Percentiles rank a stretch among this genome's conserved stretches.
These are phyloP conservation scores for Caenorhabditis tropicalis DNA, from an alignment of 1,140 invertebrate species.

Conservation along the genomic window DNA sequence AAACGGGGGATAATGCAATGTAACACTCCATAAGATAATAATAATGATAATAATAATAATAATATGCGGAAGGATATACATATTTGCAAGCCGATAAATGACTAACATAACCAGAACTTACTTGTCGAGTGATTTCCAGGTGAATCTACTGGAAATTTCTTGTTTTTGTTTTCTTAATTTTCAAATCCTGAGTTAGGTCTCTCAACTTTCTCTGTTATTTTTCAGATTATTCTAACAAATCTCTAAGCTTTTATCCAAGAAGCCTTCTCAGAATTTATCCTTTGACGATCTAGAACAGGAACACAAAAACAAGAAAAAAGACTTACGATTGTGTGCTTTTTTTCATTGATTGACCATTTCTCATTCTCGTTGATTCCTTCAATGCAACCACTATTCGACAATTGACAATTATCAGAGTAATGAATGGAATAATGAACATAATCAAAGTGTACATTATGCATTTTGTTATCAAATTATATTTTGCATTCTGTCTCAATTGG, in stretches of 20 bases:
- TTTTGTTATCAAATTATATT: conserved; percentile 66
- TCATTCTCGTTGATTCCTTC: conserved; percentile 60
- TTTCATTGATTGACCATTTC: conserved; percentile 69
- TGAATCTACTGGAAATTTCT: not conserved
- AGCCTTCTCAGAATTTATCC: not conserved
- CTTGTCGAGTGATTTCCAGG: conserved; percentile 1
- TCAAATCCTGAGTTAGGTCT: no score
- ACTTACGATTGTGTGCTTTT: conserved; percentile 61
- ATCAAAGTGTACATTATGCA: conserved; percentile 67
- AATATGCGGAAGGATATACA: no score
- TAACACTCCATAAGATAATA: no score
- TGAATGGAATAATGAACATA: conserved; percentile 70
- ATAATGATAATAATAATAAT: no score
- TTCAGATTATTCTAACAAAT: not conserved
- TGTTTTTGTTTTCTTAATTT: no score
- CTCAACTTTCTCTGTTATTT: not conserved
- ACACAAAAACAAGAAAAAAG: conserved; percentile 5
- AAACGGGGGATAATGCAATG: no score
- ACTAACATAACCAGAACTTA: conserved; percentile 16
- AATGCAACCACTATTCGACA: conserved; percentile 67
- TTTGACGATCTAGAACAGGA: no score
- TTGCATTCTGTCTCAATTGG: conserved; percentile 40
- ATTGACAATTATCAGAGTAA: conserved; percentile 65
- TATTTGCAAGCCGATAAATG: no score
- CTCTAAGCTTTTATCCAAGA: not conserved